Evolutionary conservation across 2,888 invertebrate genomes (phyloP).

Genomic region (Orthosia cruda): DNA sequence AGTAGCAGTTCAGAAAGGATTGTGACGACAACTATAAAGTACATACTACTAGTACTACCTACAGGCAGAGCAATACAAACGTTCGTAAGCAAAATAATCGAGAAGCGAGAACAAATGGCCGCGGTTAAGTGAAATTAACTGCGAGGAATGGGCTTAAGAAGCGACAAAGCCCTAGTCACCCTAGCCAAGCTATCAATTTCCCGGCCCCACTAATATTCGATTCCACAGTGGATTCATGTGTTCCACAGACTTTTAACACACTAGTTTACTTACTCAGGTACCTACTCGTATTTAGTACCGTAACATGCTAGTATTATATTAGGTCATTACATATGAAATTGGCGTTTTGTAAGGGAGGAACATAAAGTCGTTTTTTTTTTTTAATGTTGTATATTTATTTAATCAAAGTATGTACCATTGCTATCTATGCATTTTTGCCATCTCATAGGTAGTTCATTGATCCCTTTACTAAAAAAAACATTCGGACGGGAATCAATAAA

Average conservation of each 20-base stretch:
- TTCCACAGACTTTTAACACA: conserved; percentile 40
- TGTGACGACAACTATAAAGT: neutral
- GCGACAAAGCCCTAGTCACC: conserved; percentile 74
- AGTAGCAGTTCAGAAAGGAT: neutral
- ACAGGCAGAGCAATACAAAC: conserved; percentile 38
- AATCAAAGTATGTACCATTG: too few relatives aligned
- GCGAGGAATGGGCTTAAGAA: conserved; percentile 77
- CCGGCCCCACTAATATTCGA: conserved; percentile 72
- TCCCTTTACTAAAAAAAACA: too few relatives aligned
- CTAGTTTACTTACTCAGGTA: conserved; percentile 9
- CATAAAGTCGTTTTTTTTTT: too few relatives aligned
- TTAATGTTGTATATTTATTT: too few relatives aligned
- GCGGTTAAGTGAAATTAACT: conserved; percentile 84
- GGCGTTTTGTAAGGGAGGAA: too few relatives aligned
- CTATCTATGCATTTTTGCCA: too few relatives aligned
- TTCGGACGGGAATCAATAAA: too few relatives aligned
- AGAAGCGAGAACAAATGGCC: conserved; percentile 77
- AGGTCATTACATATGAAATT: too few relatives aligned
- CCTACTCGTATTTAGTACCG: conserved; percentile 11
- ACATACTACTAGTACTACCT: neutral
- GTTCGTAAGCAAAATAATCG: conserved; percentile 72
- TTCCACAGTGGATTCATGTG: conserved; percentile 67
- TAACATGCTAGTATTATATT: too few relatives aligned
- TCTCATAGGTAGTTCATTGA: too few relatives aligned
- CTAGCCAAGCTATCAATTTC: conserved; percentile 79